Evolutionary conservation across 2,113 vertebrate species (phyloP).

Genomic region (Phyllostomus discolor): DNA sequence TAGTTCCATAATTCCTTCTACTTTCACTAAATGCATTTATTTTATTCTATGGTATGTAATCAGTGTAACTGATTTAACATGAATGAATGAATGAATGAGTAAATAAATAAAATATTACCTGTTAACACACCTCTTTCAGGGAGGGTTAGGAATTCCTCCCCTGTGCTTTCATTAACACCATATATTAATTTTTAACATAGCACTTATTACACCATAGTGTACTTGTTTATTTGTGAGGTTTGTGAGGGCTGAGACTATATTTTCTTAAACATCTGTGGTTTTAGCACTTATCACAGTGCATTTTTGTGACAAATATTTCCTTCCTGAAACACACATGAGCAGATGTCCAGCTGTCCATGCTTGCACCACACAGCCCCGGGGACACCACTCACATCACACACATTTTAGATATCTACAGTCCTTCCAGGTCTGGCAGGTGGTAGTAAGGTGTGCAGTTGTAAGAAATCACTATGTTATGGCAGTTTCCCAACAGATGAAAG

Average conservation of each 20-base stretch:
- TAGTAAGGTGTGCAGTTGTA: conserved; percentile 2
- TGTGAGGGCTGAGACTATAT: not conserved
- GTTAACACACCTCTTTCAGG: not conserved
- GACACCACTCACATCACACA: not conserved
- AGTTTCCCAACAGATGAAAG: not conserved
- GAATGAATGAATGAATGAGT: not conserved
- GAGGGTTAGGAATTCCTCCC: not conserved
- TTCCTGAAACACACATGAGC: not conserved
- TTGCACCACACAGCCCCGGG: not conserved
- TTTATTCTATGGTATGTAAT: not conserved
- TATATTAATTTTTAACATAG: not conserved
- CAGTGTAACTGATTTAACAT: not conserved
- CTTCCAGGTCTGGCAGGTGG: not conserved
- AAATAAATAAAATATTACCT: not conserved
- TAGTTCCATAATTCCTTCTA: not conserved
- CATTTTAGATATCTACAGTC: conserved; percentile 17
- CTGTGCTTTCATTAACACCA: not conserved
- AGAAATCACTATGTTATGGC: not conserved
- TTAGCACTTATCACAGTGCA: not conserved
- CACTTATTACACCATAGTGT: not conserved
- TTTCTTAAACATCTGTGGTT: not conserved
- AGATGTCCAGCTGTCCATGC: not conserved
- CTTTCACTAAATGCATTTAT: not conserved
- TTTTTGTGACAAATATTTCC: conserved; percentile 14
- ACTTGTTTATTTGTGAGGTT: conserved; percentile 21